phyloP scores from a whole-genome alignment of 1,140 invertebrate genomes.

The Myzus persicae region DNA sequence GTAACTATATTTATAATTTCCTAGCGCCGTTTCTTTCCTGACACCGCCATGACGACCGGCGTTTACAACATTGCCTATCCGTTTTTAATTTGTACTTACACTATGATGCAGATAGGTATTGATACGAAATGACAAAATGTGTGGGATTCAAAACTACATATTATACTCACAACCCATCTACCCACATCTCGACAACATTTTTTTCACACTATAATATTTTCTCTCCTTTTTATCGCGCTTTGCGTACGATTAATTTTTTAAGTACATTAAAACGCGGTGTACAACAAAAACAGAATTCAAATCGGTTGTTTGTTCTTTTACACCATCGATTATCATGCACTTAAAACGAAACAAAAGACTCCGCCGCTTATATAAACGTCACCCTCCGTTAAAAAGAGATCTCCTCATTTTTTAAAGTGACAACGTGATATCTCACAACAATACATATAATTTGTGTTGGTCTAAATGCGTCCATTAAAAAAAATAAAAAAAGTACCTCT shows the following conservation, averaged over 20 bases:
- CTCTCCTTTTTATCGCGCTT: slow-evolving; percentile 4
- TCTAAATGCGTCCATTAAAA: neutral
- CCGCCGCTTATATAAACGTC: neutral
- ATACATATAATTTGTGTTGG: neutral
- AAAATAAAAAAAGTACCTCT: neutral
- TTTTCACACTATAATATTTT: neutral
- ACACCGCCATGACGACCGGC: too few species aligned
- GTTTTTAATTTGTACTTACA: too few species aligned
- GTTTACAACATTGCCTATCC: too few species aligned
- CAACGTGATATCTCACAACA: neutral
- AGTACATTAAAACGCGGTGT: neutral
- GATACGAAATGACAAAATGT: neutral
- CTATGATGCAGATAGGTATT: too few species aligned
- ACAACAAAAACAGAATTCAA: slow-evolving; percentile 1
- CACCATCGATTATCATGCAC: neutral
- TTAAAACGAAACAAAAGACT: neutral
- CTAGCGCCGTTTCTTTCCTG: neutral
- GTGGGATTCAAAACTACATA: neutral
- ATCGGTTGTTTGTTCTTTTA: neutral
- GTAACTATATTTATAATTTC: too few species aligned
- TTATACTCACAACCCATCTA: neutral
- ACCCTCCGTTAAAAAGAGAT: neutral
- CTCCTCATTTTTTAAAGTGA: neutral
- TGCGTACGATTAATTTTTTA: slow-evolving; percentile 7
- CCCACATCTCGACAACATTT: neutral